These are phyloP conservation scores for Seison nebaliae DNA, from an alignment of 1,140 invertebrate species.

Conservation along the genomic window DNA sequence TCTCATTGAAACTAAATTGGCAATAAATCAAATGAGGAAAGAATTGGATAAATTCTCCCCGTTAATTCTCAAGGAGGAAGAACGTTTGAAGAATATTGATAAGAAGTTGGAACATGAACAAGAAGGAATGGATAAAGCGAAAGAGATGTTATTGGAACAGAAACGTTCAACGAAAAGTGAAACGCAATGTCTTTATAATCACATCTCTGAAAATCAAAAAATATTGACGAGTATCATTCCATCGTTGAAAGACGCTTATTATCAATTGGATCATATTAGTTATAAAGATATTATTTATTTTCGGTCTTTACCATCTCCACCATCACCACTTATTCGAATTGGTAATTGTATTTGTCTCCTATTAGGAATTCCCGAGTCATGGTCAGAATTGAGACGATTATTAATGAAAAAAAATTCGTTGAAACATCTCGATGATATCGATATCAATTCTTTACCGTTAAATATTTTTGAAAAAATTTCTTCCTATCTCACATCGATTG, in stretches of 20 bases:
- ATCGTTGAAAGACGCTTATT: slow-evolving; percentile 49
- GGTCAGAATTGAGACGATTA: slow-evolving; percentile 21
- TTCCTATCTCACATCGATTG: slow-evolving; percentile 22
- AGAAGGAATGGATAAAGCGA: slow-evolving; percentile 22
- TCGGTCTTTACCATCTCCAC: slow-evolving; percentile 23
- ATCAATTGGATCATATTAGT: slow-evolving; percentile 48
- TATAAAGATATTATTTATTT: slow-evolving; percentile 59
- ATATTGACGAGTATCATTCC: slow-evolving; percentile 35
- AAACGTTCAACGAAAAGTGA: slow-evolving; percentile 24
- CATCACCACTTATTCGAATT: slow-evolving; percentile 21
- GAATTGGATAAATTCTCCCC: not conserved
- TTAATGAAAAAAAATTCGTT: slow-evolving; percentile 23
- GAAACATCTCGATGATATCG: slow-evolving; percentile 21
- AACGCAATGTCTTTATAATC: slow-evolving; percentile 25
- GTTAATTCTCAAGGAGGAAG: slow-evolving; percentile 19
- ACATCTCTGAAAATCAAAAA: slow-evolving; percentile 24
- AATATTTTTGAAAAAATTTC: slow-evolving; percentile 23
- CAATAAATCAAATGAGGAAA: too few relatives aligned
- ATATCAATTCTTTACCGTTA: slow-evolving; percentile 22
- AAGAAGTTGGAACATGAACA: slow-evolving; percentile 24
- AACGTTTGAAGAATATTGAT: slow-evolving; percentile 18
- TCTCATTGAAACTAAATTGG: too few relatives aligned
- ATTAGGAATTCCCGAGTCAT: slow-evolving; percentile 39
- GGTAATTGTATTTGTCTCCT: slow-evolving; percentile 63
- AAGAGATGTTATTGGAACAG: slow-evolving; percentile 23